Conservation (phyloP, 2,888 invertebrate genomes). For the Rhogogaster chlorosoma region DNA sequence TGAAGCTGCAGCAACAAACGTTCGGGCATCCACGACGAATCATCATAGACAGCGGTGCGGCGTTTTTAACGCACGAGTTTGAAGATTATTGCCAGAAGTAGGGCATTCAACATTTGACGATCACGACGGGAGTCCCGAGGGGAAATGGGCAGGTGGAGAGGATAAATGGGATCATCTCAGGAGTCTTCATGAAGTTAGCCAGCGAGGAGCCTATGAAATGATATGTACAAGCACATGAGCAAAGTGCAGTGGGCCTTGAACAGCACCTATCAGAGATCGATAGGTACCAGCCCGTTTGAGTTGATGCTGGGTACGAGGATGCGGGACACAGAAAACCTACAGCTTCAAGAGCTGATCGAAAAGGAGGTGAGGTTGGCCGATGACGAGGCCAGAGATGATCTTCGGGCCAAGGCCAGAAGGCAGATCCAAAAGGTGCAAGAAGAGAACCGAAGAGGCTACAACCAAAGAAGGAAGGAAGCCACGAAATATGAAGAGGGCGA, state of each 20-base stretch:
- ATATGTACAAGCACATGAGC: no score
- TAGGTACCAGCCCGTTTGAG: not conserved
- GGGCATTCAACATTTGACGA: slow-evolving; percentile 47
- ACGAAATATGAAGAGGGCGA: not conserved
- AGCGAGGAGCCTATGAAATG: no score
- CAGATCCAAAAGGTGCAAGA: slow-evolving; percentile 59
- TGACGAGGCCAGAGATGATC: slow-evolving; percentile 49
- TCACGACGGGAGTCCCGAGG: no score
- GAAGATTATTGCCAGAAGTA: slow-evolving; percentile 27
- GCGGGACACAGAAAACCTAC: no score
- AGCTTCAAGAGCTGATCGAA: no score
- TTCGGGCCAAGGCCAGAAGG: slow-evolving; percentile 52
- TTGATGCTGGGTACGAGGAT: no score
- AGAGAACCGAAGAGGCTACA: slow-evolving; percentile 61
- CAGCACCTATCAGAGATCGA: no score
- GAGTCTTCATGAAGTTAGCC: no score
- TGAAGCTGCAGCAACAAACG: not conserved
- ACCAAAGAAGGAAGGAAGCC: not conserved
- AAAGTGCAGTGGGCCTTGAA: no score
- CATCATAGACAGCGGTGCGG: slow-evolving; percentile 49
- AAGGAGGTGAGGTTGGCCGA: slow-evolving; percentile 7
- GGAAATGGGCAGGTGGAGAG: no score
- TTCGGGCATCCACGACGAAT: slow-evolving; percentile 53
- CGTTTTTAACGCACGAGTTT: slow-evolving; percentile 51
- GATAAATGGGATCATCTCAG: not conserved